Evolutionary conservation across 2,888 invertebrate species (phyloP).

Genomic region (Dicyrtomina minuta): DNA sequence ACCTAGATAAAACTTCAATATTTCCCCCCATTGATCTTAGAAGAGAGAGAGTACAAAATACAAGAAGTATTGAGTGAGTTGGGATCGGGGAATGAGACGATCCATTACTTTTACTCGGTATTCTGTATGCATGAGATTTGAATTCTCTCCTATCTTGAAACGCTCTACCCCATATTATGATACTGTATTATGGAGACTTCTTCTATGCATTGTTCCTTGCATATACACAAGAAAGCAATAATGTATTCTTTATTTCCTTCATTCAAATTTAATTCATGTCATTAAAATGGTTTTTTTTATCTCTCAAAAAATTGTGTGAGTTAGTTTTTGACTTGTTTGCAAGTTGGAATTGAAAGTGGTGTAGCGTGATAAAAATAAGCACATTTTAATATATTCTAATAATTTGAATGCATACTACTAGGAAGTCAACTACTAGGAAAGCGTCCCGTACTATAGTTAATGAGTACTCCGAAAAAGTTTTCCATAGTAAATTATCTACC

Average conservation of each 20-base stretch:
- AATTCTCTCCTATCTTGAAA: not conserved
- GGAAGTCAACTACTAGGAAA: no score
- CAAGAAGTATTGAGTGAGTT: not conserved
- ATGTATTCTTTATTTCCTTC: not conserved
- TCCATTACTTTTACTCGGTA: slow-evolving; percentile 8
- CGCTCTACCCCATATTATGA: not conserved
- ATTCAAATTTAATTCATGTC: slow-evolving; percentile 5
- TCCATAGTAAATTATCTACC: no score
- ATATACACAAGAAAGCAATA: no score
- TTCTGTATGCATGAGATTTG: not conserved
- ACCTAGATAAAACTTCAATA: slow-evolving; percentile 17
- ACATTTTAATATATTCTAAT: no score
- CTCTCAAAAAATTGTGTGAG: not conserved
- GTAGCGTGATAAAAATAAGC: no score
- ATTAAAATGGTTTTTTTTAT: not conserved
- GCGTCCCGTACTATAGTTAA: no score
- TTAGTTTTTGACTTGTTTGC: no score
- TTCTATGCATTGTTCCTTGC: not conserved
- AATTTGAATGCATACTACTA: no score
- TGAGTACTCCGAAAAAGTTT: no score
- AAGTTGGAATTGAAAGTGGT: no score
- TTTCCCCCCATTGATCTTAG: slow-evolving; percentile 17
- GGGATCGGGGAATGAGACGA: slow-evolving; percentile 13
- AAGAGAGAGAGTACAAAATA: not conserved
- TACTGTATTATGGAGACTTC: no score